Conservation (phyloP, 2,888 invertebrate genomes). For the Pseudolycoriella hygida region DNA sequence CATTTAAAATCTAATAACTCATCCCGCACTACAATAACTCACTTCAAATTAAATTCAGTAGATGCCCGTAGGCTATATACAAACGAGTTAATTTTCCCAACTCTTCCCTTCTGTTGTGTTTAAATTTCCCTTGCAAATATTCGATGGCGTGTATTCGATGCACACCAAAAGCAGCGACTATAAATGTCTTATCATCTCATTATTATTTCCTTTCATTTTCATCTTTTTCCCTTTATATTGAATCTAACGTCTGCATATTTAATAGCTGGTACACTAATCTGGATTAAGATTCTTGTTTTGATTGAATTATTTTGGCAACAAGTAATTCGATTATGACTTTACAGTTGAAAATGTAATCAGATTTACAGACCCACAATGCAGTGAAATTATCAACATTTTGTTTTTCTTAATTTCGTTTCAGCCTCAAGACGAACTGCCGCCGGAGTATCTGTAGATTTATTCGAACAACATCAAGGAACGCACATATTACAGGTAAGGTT, state of each 20-base stretch:
- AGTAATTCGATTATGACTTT: background rate
- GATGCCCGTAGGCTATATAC: no score
- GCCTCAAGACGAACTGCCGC: slow-evolving; percentile 54
- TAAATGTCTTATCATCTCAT: slow-evolving; percentile 1
- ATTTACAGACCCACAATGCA: background rate
- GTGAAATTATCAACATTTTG: background rate
- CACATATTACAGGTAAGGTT: slow-evolving; percentile 82
- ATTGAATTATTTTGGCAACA: background rate
- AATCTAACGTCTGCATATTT: background rate
- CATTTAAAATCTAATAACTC: no score
- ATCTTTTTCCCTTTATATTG: background rate
- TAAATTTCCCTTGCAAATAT: no score
- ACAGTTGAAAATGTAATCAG: background rate
- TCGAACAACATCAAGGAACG: slow-evolving; percentile 93
- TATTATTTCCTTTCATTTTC: background rate
- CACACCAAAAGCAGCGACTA: no score
- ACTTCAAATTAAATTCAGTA: no score
- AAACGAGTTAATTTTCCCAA: background rate
- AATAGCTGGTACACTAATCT: background rate
- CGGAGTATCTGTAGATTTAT: slow-evolving; percentile 67
- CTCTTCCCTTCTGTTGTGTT: background rate
- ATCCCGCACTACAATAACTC: no score
- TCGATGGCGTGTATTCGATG: no score
- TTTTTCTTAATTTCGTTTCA: slow-evolving; percentile 17
- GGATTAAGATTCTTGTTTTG: background rate